Percentiles rank a stretch among this genome's conserved stretches.
phyloP scores from a whole-genome alignment of 1,140 invertebrate species.

The Carposina sasakii region DNA sequence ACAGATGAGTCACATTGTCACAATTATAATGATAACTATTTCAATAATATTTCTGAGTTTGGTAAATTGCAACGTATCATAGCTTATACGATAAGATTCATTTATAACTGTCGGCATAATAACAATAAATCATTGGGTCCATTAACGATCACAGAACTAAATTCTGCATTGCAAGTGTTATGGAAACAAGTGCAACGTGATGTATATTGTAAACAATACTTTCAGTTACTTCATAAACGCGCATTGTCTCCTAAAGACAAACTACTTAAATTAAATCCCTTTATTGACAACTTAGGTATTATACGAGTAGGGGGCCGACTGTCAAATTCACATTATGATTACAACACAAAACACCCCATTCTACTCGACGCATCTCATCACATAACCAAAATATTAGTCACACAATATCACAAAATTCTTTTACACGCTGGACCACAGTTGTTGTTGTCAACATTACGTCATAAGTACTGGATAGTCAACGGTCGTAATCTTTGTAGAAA shows the following conservation, averaged over 20 bases:
- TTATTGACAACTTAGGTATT: conserved; percentile 11
- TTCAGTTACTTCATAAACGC: neutral
- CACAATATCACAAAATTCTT: conserved; percentile 25
- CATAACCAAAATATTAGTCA: conserved; percentile 28
- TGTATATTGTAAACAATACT: neutral
- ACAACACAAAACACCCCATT: conserved; percentile 35
- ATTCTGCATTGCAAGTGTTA: neutral
- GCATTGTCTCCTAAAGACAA: neutral
- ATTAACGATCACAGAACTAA: neutral
- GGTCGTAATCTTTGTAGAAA: conserved; percentile 18
- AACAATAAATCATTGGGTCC: conserved; percentile 4
- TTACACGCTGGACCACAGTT: conserved; percentile 33
- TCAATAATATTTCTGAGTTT: conserved; percentile 8
- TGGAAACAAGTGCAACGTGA: conserved; percentile 8
- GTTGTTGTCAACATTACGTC: conserved; percentile 21
- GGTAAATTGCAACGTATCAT: conserved; percentile 10
- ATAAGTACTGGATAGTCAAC: conserved; percentile 31
- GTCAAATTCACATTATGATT: conserved; percentile 20
- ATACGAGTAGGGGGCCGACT: conserved; percentile 43
- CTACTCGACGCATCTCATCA: conserved; percentile 30
- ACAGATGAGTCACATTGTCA: neutral
- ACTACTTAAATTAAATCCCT: conserved; percentile 8
- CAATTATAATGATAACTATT: neutral
- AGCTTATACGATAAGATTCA: conserved; percentile 10
- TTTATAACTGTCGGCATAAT: conserved; percentile 3